phyloP scores from a whole-genome alignment of 2,888 invertebrate species.

The Atrina japonica region DNA sequence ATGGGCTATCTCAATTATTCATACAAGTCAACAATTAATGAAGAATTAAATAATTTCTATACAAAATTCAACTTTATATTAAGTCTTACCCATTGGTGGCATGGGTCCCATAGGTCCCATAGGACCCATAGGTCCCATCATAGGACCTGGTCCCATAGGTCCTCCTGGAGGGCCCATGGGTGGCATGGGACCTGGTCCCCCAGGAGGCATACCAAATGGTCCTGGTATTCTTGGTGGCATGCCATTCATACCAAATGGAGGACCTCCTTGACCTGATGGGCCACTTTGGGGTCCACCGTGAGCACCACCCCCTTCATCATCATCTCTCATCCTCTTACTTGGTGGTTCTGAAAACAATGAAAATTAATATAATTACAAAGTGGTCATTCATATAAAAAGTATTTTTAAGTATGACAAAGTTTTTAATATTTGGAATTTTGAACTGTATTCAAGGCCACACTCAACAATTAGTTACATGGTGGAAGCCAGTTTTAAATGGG shows the following conservation, averaged over 20 bases:
- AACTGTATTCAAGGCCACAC: too few relatives aligned
- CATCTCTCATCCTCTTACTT: slow-evolving; percentile 34
- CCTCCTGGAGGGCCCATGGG: slow-evolving; percentile 71
- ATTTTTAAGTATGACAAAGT: not conserved
- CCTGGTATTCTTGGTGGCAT: slow-evolving; percentile 33
- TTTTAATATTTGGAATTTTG: not conserved
- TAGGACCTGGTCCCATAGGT: slow-evolving; percentile 71
- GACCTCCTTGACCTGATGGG: not conserved
- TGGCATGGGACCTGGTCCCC: slow-evolving; percentile 45
- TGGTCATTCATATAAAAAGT: too few relatives aligned
- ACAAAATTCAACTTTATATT: not conserved
- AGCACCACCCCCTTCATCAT: slow-evolving; percentile 29
- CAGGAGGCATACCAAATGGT: slow-evolving; percentile 40
- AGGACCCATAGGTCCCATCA: slow-evolving; percentile 71
- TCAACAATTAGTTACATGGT: too few relatives aligned
- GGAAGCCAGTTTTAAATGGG: too few relatives aligned
- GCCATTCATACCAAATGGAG: slow-evolving; percentile 28
- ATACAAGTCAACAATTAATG: too few relatives aligned
- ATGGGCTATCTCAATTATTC: too few relatives aligned
- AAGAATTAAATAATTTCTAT: not conserved
- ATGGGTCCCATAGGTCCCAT: slow-evolving; percentile 58
- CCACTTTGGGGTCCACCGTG: slow-evolving; percentile 11
- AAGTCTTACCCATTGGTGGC: slow-evolving; percentile 54
- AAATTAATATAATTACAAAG: too few relatives aligned
- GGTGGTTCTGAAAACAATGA: slow-evolving; percentile 36